Conservation (phyloP, 2,888 invertebrate genomes). For the Seira musarum region DNA sequence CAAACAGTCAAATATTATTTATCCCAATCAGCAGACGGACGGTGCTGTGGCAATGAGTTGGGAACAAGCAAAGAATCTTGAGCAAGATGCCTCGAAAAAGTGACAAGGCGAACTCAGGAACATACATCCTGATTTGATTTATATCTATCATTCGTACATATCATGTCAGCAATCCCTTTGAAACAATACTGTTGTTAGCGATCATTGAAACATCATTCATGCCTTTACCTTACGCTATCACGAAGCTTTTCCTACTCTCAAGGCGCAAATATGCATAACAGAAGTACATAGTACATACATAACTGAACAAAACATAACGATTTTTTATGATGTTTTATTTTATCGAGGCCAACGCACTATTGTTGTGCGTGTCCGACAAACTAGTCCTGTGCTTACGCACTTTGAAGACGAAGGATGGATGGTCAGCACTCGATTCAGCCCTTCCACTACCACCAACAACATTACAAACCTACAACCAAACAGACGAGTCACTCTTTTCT, state of each 20-base stretch:
- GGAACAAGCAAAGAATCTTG: background rate
- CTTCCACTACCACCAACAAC: background rate
- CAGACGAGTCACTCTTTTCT: background rate
- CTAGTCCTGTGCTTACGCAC: background rate
- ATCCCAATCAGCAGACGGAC: too few species aligned
- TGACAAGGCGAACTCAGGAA: background rate
- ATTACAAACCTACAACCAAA: background rate
- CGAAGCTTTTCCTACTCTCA: too few species aligned
- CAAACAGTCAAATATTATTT: too few species aligned
- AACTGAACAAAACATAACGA: background rate
- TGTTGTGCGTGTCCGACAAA: constrained; percentile 37
- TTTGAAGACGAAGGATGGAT: background rate
- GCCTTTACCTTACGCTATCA: too few species aligned
- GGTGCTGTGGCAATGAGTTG: constrained; percentile 1
- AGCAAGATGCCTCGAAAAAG: background rate
- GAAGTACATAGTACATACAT: background rate
- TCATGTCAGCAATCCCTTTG: background rate
- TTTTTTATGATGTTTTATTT: background rate
- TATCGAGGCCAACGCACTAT: constrained; percentile 37
- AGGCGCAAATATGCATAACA: too few species aligned
- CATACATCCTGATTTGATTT: constrained; percentile 1
- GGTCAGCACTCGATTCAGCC: background rate
- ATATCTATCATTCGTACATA: background rate
- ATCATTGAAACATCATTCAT: constrained; percentile 2
- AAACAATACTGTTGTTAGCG: background rate